A percentile compares a stretch with the other conserved stretches of the same genome.
These are phyloP conservation scores for Synergus japonicus DNA, from an alignment of 2,888 invertebrate genomes.

Conservation along the genomic window DNA sequence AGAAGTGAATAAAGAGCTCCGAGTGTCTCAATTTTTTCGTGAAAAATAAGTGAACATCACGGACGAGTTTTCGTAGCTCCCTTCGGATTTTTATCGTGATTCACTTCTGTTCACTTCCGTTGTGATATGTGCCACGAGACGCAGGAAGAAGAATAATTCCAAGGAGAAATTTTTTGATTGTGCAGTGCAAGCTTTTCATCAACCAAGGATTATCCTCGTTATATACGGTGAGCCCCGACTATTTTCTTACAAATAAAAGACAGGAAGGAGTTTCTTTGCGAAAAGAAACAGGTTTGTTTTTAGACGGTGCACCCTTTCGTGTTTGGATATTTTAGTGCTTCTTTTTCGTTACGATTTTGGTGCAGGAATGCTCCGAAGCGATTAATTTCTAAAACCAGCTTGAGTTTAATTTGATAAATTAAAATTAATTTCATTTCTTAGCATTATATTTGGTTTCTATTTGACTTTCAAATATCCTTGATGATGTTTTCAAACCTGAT, in stretches of 20 bases:
- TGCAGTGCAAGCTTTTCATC: slow-evolving; percentile 53
- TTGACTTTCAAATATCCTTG: not conserved
- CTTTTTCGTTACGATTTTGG: not conserved
- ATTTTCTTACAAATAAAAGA: not conserved
- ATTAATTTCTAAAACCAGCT: not conserved
- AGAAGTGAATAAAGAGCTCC: not conserved
- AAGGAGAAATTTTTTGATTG: slow-evolving; percentile 45
- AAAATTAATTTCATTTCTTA: not conserved
- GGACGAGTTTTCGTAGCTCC: slow-evolving; percentile 12
- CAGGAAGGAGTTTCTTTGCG: too few species aligned
- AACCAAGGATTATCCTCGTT: slow-evolving; percentile 57
- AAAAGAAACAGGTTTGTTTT: not conserved
- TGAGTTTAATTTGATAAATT: too few species aligned
- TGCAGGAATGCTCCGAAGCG: not conserved
- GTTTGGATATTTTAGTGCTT: not conserved
- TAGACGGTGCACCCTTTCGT: not conserved
- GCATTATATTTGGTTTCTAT: not conserved
- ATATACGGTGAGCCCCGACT: slow-evolving; percentile 50
- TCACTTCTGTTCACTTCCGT: slow-evolving; percentile 20
- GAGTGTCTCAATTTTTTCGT: not conserved
- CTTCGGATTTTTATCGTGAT: slow-evolving; percentile 20
- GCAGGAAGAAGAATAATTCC: slow-evolving; percentile 44
- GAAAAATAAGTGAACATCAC: not conserved
- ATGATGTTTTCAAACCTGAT: not conserved
- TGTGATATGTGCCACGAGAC: slow-evolving; percentile 51